Base-by-base conservation (phyloP, 2,888 invertebrate genomes). In the Phalera bucephala region DNA sequence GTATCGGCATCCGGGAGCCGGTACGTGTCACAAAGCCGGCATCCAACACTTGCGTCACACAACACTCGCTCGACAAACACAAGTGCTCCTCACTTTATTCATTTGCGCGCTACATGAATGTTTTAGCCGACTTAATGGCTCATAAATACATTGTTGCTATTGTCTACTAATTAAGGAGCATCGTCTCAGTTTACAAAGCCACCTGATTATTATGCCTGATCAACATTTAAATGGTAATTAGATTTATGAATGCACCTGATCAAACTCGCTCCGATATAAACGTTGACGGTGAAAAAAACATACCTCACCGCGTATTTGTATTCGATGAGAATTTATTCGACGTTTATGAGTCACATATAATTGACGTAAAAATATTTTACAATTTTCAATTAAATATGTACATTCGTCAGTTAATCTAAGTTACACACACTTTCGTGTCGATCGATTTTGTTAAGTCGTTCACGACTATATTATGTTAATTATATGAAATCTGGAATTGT, bases 181-280 rank as follows among this genome's bases (percentile, higher is more conserved):
- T 72, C 78, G 74, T 68, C 67, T 70, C 72, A 73, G 73, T 80
- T 77, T 80, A 79, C 71, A 75, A 72, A 80, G 70, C 77, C 76
- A 79, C 65, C 79, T 86, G 82, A 86, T 87, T 84, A 85, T 84
- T 84, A 88, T 86, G 83, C 86, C 79, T 87, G 87, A 73, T 85
- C 79, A 87, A 76, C 85, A 87, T 88, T 86, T 87, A 83, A 83
- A 88, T 88, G 88, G 74, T 88, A 88, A 88, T 87, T 86, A 85
- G 72, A 81, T 84, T 83, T 82, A 80, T 75, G 68, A 60, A 49
- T 59, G 63, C 88, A 88, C 80, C 85, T 88, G 88, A 80, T 73
- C 75, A 85, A 80, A 87, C 72, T 40, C 43, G 42, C 50, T 48
- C 51, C 48, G 52, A 50, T 67, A 59, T 54, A 62, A 62, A 62